These are phyloP conservation scores for Corythaeola cristata DNA, from an alignment of 2,113 vertebrate genomes.

Conservation along the genomic window DNA sequence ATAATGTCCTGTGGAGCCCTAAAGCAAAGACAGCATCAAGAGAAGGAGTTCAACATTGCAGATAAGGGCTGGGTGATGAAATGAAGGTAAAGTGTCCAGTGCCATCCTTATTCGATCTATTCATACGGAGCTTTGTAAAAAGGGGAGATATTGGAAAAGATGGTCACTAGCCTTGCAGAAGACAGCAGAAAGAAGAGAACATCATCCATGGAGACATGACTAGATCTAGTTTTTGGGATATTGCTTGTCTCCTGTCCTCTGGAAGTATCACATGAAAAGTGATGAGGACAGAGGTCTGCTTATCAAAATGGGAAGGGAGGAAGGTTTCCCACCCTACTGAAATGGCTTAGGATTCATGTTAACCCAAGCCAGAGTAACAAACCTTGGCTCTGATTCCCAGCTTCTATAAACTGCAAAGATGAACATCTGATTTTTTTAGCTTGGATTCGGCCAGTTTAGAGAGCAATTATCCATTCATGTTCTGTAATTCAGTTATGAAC, in stretches of 20 bases:
- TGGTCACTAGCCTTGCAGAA: not conserved
- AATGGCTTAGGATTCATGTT: not conserved
- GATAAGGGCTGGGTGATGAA: not conserved
- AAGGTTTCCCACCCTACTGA: not conserved
- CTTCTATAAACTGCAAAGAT: not conserved
- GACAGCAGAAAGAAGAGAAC: not conserved
- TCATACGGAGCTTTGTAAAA: not conserved
- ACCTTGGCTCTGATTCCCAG: not conserved
- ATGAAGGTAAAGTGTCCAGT: not conserved
- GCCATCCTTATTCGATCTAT: not conserved
- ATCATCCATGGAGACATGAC: not conserved
- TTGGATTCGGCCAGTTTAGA: slow-evolving; percentile 27
- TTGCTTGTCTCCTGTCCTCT: not conserved
- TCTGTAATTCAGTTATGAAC: not conserved
- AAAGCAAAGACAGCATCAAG: not conserved
- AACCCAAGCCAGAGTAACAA: not conserved
- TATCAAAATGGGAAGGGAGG: not conserved
- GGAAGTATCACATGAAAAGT: not conserved
- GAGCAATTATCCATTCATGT: not conserved
- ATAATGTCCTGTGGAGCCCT: not conserved
- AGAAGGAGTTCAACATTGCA: not conserved
- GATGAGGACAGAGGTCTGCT: not conserved
- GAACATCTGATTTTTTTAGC: not conserved
- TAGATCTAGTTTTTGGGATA: not conserved
- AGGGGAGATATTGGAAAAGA: not conserved